phyloP scores from a whole-genome alignment of 2,113 vertebrate species.

The Anser cygnoides region DNA sequence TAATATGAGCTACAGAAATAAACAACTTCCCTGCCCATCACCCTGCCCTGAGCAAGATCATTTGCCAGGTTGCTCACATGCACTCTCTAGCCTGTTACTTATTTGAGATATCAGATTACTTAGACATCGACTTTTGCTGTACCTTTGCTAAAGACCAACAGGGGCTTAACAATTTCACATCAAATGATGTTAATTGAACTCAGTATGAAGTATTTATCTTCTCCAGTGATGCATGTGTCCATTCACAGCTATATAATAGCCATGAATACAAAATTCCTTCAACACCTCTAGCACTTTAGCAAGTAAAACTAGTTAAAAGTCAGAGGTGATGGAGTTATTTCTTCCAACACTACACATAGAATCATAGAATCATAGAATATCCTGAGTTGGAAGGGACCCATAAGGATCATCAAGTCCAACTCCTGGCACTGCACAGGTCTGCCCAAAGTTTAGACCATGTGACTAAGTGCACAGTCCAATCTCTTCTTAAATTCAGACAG shows the following conservation, averaged over 20 bases:
- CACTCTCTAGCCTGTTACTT: not conserved
- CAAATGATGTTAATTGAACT: not conserved
- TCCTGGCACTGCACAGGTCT: too few relatives aligned
- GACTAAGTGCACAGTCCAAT: too few relatives aligned
- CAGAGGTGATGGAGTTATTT: not conserved
- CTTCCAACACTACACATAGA: not conserved
- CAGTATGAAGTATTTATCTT: not conserved
- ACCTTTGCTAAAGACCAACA: not conserved
- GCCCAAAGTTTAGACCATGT: too few relatives aligned
- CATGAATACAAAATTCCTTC: not conserved
- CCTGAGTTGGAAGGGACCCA: too few relatives aligned
- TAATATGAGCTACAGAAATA: rapidly evolving
- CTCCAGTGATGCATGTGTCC: not conserved
- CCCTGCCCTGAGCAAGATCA: not conserved
- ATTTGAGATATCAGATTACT: not conserved
- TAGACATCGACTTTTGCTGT: not conserved
- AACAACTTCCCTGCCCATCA: not conserved
- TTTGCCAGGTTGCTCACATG: not conserved
- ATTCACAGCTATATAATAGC: not conserved
- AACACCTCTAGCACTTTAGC: not conserved
- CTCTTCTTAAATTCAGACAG: too few relatives aligned
- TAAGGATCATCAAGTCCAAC: too few relatives aligned
- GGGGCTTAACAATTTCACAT: not conserved
- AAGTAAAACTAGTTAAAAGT: not conserved
- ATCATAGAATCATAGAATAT: too few relatives aligned